A percentile compares a stretch with the other conserved stretches of the same genome.
phyloP scores from a whole-genome alignment of 1,140 invertebrate species.

The Cepaea nemoralis region DNA sequence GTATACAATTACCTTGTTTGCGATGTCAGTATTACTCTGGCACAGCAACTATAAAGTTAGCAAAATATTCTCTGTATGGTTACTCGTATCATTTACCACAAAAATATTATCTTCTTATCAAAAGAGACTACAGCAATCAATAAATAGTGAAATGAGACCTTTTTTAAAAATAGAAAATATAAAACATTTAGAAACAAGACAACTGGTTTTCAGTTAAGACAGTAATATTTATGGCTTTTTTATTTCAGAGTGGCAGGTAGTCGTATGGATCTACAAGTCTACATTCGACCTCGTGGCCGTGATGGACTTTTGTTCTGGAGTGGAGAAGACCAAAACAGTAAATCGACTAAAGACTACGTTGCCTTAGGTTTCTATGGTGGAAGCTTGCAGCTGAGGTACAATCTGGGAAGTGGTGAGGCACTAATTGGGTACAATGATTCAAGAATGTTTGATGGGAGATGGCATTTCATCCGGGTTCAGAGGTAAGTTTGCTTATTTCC shows the following conservation, averaged over 20 bases:
- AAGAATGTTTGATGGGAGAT: slow-evolving; percentile 89
- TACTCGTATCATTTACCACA: no score
- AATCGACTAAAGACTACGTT: slow-evolving; percentile 80
- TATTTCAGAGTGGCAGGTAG: slow-evolving; percentile 81
- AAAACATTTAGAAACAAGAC: no score
- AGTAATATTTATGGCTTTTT: no score
- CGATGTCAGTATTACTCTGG: no score
- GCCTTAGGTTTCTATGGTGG: slow-evolving; percentile 87
- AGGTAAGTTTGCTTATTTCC: slow-evolving; percentile 76
- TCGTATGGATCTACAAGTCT: slow-evolving; percentile 85
- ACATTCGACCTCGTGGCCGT: slow-evolving; percentile 78
- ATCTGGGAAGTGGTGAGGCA: slow-evolving; percentile 81
- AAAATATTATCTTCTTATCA: no score
- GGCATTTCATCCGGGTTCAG: slow-evolving; percentile 89
- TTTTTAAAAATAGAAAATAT: no score
- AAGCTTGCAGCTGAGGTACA: slow-evolving; percentile 77
- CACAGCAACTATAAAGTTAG: no score
- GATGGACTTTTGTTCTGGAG: slow-evolving; percentile 90
- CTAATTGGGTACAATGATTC: slow-evolving; percentile 86
- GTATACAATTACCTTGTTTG: no score
- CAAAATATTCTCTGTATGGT: no score
- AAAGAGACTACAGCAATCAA: no score
- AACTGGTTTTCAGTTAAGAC: no score
- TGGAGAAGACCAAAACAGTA: slow-evolving; percentile 77
- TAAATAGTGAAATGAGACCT: no score